These are phyloP conservation scores for Pogonognathellus flavescens DNA, from an alignment of 1,140 invertebrate species.

Conservation along the genomic window DNA sequence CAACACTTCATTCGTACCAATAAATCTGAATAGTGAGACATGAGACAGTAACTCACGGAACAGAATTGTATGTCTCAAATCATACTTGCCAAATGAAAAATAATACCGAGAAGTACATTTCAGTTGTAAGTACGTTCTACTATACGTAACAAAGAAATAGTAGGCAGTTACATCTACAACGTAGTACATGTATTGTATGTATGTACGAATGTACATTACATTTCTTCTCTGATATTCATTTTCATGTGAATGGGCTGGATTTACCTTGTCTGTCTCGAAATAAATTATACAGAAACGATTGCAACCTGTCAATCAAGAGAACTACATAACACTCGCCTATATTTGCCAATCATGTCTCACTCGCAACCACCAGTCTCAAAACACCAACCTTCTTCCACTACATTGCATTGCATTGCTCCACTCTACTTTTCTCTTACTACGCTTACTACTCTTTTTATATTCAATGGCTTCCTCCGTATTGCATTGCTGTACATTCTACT, in stretches of 20 bases:
- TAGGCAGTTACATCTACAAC: background rate
- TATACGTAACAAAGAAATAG: no score
- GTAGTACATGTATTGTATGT: background rate
- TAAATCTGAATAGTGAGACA: background rate
- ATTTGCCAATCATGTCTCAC: constrained; percentile 39
- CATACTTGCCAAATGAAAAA: background rate
- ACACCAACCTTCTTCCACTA: no score
- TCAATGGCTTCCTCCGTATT: no score
- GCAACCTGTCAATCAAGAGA: constrained; percentile 37
- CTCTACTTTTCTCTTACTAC: background rate
- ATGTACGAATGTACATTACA: no score
- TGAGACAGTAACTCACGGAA: background rate
- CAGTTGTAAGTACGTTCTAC: background rate
- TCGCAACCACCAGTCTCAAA: constrained; percentile 4
- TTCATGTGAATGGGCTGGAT: constrained; percentile 42
- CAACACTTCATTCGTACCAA: constrained; percentile 32
- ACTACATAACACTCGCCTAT: constrained; percentile 30
- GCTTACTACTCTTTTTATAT: background rate
- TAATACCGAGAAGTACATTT: background rate
- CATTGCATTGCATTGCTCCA: background rate
- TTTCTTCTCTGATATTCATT: background rate
- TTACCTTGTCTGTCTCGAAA: constrained; percentile 32
- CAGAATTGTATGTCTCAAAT: background rate
- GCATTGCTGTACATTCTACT: no score
- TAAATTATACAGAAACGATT: constrained; percentile 43